phyloP scores from a whole-genome alignment of 2,888 invertebrate genomes.

The Hyalella azteca region DNA sequence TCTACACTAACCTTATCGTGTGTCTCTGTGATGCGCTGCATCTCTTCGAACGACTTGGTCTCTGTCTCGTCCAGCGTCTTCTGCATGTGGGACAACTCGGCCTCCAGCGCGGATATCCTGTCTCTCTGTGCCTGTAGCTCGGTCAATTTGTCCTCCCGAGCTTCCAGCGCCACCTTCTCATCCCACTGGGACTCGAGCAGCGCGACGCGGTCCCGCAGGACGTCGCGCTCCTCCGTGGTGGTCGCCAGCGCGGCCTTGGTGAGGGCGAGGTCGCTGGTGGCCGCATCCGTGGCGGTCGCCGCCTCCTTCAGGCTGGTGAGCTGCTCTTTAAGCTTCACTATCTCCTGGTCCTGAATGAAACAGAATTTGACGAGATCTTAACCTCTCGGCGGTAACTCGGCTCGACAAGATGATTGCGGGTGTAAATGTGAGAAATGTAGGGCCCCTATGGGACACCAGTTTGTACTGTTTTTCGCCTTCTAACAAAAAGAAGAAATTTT shows the following conservation, averaged over 20 bases:
- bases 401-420: no score
- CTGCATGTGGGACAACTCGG: background rate
- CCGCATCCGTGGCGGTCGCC: background rate
- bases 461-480: no score
- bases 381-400: no score
- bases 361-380: no score
- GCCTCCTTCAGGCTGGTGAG: slow-evolving; percentile 12
- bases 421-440: no score
- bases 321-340: slow-evolving; percentile 34
- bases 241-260: background rate
- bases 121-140: background rate
- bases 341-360: slow-evolving; percentile 33
- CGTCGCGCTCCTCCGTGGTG: slow-evolving; percentile 10
- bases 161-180: background rate
- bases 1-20: slow-evolving; percentile 37
- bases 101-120: background rate
- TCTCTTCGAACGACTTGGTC: slow-evolving; percentile 17
- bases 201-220: slow-evolving; percentile 5
- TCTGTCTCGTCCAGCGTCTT: background rate
- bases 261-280: background rate
- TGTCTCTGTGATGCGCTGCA: background rate
- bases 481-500: no score
- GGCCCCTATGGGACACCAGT: no score
- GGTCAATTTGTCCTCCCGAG: background rate
- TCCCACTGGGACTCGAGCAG: background rate